phyloP scores from a whole-genome alignment of 2,888 invertebrate genomes.

The Philaethria dido region DNA sequence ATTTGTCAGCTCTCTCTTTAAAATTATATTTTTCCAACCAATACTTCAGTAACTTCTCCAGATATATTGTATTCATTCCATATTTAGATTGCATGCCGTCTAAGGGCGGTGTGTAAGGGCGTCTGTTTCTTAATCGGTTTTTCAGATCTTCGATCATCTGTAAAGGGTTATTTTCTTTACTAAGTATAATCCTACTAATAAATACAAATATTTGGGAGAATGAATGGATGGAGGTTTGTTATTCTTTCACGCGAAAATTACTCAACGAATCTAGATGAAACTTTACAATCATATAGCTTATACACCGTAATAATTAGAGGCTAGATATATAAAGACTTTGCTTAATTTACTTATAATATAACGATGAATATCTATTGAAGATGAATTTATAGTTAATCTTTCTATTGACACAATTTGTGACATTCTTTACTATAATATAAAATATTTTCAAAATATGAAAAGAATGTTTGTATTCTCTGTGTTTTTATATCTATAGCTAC shows the following conservation, averaged over 20 bases:
- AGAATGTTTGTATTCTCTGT: too few relatives aligned
- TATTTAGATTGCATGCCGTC: slow-evolving; percentile 90
- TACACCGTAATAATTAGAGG: too few relatives aligned
- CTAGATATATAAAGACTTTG: too few relatives aligned
- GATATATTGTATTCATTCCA: slow-evolving; percentile 90
- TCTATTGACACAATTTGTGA: too few relatives aligned
- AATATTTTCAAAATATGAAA: too few relatives aligned
- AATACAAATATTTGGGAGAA: background rate
- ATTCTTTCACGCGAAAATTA: too few relatives aligned
- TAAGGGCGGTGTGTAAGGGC: slow-evolving; percentile 83
- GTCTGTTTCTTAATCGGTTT: slow-evolving; percentile 79
- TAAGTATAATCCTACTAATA: background rate
- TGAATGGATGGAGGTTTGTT: too few relatives aligned
- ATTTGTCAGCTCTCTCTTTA: slow-evolving; percentile 83
- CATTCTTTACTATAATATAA: background rate
- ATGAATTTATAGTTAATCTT: too few relatives aligned
- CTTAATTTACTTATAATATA: too few relatives aligned
- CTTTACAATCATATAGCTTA: too few relatives aligned
- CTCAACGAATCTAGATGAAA: too few relatives aligned
- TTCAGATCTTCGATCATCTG: slow-evolving; percentile 84
- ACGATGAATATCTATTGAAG: too few relatives aligned
- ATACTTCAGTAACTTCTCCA: slow-evolving; percentile 87
- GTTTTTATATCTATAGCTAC: background rate
- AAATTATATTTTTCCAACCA: slow-evolving; percentile 90
- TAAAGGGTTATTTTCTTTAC: slow-evolving; percentile 40